Evolutionary conservation across 2,797 vertebrate species (phyloP), one percentile per base, ranked within the genome.

Genomic region (Schizothorax lantsangensis): DNA sequence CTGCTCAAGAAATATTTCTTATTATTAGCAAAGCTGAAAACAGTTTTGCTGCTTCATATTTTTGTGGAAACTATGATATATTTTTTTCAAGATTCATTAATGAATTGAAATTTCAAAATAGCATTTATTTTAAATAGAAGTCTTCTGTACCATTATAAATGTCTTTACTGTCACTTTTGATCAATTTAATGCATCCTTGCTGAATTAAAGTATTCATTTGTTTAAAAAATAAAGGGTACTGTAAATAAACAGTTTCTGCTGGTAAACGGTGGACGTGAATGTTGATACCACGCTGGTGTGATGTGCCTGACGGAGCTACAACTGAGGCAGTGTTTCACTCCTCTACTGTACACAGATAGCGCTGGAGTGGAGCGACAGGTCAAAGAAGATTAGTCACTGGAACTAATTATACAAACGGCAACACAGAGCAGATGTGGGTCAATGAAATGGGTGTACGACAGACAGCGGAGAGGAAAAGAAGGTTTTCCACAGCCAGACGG

Each of bases 391-490:
- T 64, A 84, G 82, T 64, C 77, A 81, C 66, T 80, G 77, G 82
- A 84, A 81, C 77, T 88, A 88, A 84, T 81, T 81, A 88, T 68
- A 84, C 73, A 69, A 45, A 52, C 36, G 30, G 12, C 79, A 43
- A 74, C 78, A 74, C 47, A 52, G 47, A 79, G 40, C 66, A 54
- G 33, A 81, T 69, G 69, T 88, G 83, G 83, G 83, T 88, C 83
- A 88, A 84, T 88, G 78, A 84, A 81, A 88, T 88, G 86, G 86
- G 86, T 88, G 83, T 10, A 43, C 43, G 17, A 68, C 45, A 59
- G 78, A 43, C 81, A 84, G 49, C 21, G 33, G 59, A 84, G 68
- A 57, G 69, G 73, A 72, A 43, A 84, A 87, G 54, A 54, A 52
- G 79, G 62, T 69, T 69, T 81, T 78, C 64, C 38, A 49, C 52